Base-by-base conservation (phyloP, 1,140 invertebrate species). In the Heterodera carotae region DNA sequence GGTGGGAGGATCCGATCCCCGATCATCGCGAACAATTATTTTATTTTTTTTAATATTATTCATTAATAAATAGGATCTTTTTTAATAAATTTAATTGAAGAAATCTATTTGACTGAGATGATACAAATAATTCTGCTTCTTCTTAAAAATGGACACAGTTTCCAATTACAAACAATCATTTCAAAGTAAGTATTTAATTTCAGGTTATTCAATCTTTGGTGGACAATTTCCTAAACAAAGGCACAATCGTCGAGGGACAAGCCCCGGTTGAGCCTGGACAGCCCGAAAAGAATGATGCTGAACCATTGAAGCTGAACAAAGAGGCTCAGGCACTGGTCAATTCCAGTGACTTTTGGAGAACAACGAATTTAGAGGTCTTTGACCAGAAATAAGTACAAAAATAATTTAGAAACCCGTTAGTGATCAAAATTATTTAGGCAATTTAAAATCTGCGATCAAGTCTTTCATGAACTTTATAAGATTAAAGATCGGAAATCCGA, bases 151-250 rank as follows among this genome's bases (percentile, higher is more conserved):
- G n/a, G n/a, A n/a, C n/a, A n/a, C n/a, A n/a, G n/a, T n/a, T 69
- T 69, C 48, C 27, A 69, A 34, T 68, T 25, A 36, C 8, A 69
- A n/a, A n/a, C n/a, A n/a, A 12, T 43, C 39, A 43, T 43, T 43
- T 43, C 6, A 43, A 43, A 43, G 6, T 43, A 43, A 43, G 2
- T 70, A 39, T 56, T 69, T 36, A 15, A 12, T 6, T 43, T n/a
- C 10, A 74, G 72, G 71, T 69, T 22, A 84, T 83, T 67, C 80
- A 83, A 76, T 67, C 81, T 36, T 64, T 83, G 18, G 78, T 83
- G 25, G 83, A 83, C 68, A 74, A 83, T 29, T 83, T 83, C 71
- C 76, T 83, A 36, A 84, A 84, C 74, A 82, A 84, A 68, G 83
- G 83, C 25, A 77, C 81, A 18, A 12, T 77, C 12, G 83, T 75